These are phyloP conservation scores for Netelia melanura DNA, from an alignment of 2,888 invertebrate genomes.

Conservation along the genomic window DNA sequence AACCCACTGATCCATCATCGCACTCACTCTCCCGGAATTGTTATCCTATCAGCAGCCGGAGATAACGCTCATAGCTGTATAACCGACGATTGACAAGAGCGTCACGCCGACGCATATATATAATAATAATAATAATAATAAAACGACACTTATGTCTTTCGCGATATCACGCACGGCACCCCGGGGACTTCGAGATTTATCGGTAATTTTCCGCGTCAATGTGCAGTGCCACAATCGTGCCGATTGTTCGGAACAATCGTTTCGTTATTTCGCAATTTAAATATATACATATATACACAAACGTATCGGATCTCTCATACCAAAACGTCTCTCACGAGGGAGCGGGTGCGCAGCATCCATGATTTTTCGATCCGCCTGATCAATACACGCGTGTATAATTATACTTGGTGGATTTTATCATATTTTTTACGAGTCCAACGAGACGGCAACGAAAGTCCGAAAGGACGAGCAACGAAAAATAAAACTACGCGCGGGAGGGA, in stretches of 20 bases:
- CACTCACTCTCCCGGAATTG: background rate
- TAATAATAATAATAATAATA: constrained; percentile 10
- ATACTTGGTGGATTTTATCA: constrained; percentile 63
- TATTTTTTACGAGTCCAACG: constrained; percentile 67
- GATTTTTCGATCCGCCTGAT: constrained; percentile 59
- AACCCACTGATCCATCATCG: too few species aligned
- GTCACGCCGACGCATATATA: background rate
- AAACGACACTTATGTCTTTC: constrained; percentile 17
- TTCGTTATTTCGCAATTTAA: constrained; percentile 7
- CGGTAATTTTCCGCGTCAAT: constrained; percentile 59
- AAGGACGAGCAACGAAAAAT: constrained; percentile 39
- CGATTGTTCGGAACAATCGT: constrained; percentile 26
- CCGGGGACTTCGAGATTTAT: constrained; percentile 56
- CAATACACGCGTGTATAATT: constrained; percentile 56
- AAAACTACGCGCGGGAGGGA: constrained; percentile 61
- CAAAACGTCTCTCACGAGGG: background rate
- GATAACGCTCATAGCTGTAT: background rate
- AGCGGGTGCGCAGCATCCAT: background rate
- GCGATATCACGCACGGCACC: constrained; percentile 43
- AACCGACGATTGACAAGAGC: background rate
- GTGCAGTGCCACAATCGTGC: constrained; percentile 21
- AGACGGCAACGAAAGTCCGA: constrained; percentile 66
- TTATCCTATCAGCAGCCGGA: constrained; percentile 7
- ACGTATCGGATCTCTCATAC: background rate
- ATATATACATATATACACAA: background rate